Conservation (phyloP, 2,888 invertebrate genomes). For the Caenorhabditis macrosperma region DNA sequence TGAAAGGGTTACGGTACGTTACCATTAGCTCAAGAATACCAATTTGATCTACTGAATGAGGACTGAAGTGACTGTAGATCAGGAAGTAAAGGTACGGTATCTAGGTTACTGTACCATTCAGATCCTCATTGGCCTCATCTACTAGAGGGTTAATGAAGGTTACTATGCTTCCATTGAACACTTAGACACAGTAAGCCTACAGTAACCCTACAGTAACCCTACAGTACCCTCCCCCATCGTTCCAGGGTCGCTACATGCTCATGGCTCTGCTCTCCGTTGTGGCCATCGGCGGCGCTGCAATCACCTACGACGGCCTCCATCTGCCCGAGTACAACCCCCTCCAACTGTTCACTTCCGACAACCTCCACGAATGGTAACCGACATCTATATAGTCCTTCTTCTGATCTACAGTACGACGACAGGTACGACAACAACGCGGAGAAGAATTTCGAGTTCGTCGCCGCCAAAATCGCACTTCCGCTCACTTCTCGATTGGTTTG, state of each 20-base stretch:
- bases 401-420: not conserved
- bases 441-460: constrained; percentile 68
- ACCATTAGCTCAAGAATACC: too few species aligned
- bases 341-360: constrained; percentile 76
- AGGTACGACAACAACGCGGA: constrained; percentile 79
- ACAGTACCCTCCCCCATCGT: constrained; percentile 4
- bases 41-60: too few species aligned
- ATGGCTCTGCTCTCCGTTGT: constrained; percentile 66
- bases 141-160: too few species aligned
- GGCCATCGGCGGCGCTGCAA: constrained; percentile 62
- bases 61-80: too few species aligned
- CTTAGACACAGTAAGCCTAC: too few species aligned
- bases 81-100: too few species aligned
- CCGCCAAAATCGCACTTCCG: constrained; percentile 75
- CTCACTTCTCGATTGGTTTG: constrained; percentile 75
- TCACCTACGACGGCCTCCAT: constrained; percentile 70
- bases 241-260: constrained; percentile 72
- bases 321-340: constrained; percentile 79
- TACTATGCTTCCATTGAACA: too few species aligned
- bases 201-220: constrained; percentile 10
- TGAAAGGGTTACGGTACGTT: too few species aligned
- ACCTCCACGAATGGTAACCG: constrained; percentile 78
- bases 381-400: too few species aligned
- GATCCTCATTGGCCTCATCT: too few species aligned
- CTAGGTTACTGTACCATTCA: too few species aligned